Percentiles rank a stretch among this genome's conserved stretches.
Evolutionary conservation across 92 coral and sea anemone genomes (phyloP).

Genomic region (Phymanthus crucifer): DNA sequence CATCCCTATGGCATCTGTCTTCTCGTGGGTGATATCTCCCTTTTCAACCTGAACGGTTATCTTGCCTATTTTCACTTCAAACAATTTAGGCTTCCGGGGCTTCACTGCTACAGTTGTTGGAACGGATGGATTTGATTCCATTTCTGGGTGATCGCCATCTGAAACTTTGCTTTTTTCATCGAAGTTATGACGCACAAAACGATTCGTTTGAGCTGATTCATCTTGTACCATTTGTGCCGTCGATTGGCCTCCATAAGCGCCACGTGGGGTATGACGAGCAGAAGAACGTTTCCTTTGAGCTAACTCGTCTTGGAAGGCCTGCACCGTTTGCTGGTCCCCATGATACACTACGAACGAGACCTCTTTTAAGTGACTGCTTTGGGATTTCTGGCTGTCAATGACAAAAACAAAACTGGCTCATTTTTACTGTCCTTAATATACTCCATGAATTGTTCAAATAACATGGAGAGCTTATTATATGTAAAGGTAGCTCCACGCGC

Average conservation of each 20-base stretch:
- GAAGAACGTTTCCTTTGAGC: background rate
- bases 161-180: background rate
- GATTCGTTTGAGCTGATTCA: constrained; percentile 19
- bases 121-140: background rate
- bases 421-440: too few species aligned
- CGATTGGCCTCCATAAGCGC: constrained; percentile 41
- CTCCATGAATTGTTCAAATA: too few species aligned
- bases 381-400: constrained; percentile 1
- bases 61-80: background rate
- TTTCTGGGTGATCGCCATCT: background rate
- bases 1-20: background rate
- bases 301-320: constrained; percentile 44
- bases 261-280: too few species aligned
- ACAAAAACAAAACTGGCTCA: background rate
- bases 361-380: constrained; percentile 43
- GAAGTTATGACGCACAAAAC: too few species aligned
- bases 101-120: background rate
- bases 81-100: background rate
- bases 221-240: constrained; percentile 41
- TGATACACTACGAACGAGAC: constrained; percentile 66
- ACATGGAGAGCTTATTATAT: too few species aligned
- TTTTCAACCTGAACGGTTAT: constrained; percentile 1
- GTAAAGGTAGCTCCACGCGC: too few species aligned
- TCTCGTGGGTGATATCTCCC: constrained; percentile 12
- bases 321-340: constrained; percentile 43